Evolutionary conservation across 2,797 vertebrate genomes (phyloP), one percentile per base, ranked within the genome.

Genomic region (Lacerta bilineata): DNA sequence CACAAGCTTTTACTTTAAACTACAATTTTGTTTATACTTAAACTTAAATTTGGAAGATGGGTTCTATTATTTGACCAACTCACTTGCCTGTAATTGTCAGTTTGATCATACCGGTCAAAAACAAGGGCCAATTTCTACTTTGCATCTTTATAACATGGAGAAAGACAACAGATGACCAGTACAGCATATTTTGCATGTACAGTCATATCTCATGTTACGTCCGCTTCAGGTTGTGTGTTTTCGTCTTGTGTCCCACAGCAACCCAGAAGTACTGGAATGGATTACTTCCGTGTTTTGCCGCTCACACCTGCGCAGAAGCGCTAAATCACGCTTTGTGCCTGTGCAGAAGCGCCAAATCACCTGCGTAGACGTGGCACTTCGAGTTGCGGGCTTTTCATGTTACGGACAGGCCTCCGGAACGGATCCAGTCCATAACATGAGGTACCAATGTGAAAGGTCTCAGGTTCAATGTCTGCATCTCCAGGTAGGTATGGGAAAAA

Each of bases 11-110:
- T 87, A 90, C 46, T 71, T 39, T 88, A 94, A 95, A 89, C 86
- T 95, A 91, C 91, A 93, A 88, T 71, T 94, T 93, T 88, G 87
- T 96, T 94, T 88, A 77, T 66, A 91, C 89, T 91, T 83, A 84
- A 78, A 33, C 75, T 84, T 90, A 85, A 84, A 94, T 90, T 87
- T 92, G 88, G 92, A 91, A 68, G 85, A 91, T 85, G 92, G 59
- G 95, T 91, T 90, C 90, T 86, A 91, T 93, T 94, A 3, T 91
- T 91, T 91, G 93, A 94, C 20, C 90, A 87, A 91, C 93, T 92
- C 91, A 85, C 39, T 0, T 94, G 93, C 75, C 91, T 94, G 94
- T 95, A 95, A 92, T 95, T 96, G 92, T 72, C 64, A 80, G 17
- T 9, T 59, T n/a, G n/a, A 80, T 74, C 25, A 80, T 59, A 9